Conservation (phyloP, 2,113 vertebrate species). For the Ptychochromis oligacanthus region DNA sequence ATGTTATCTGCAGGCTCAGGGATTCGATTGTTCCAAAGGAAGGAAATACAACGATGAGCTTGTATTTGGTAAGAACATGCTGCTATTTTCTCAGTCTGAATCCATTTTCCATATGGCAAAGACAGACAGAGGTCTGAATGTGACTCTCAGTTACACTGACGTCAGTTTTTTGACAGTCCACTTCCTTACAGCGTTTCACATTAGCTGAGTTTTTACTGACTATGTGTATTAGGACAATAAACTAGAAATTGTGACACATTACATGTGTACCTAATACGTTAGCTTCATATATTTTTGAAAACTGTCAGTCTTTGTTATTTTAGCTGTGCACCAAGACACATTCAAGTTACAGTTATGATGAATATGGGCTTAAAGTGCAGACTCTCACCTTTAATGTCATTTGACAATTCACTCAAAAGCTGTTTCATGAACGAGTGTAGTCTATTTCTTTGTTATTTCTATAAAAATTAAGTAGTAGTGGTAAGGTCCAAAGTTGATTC, state of each 20-base stretch:
- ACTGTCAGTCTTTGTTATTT: neutral
- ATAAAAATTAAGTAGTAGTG: no score
- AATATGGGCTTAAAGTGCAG: neutral
- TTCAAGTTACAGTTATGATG: neutral
- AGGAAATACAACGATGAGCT: slow-evolving; percentile 51
- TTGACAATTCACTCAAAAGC: no score
- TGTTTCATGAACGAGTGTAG: no score
- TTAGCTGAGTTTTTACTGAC: neutral
- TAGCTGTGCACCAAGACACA: neutral
- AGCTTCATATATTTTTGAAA: neutral
- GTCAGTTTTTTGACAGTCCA: slow-evolving; percentile 14
- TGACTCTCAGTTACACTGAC: slow-evolving; percentile 33
- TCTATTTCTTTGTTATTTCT: no score
- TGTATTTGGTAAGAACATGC: slow-evolving; percentile 65
- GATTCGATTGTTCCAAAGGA: slow-evolving; percentile 45
- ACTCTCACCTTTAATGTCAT: neutral
- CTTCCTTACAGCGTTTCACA: neutral
- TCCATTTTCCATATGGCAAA: slow-evolving; percentile 71
- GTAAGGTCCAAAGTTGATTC: no score
- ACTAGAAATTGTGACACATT: neutral
- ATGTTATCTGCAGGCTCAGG: slow-evolving; percentile 25
- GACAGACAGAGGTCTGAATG: slow-evolving; percentile 32
- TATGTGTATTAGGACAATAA: neutral
- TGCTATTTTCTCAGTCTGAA: slow-evolving; percentile 48
- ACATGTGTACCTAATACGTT: neutral